These are phyloP conservation scores for Python bivittatus DNA, from an alignment of 2,113 vertebrate genomes.

Conservation along the genomic window DNA sequence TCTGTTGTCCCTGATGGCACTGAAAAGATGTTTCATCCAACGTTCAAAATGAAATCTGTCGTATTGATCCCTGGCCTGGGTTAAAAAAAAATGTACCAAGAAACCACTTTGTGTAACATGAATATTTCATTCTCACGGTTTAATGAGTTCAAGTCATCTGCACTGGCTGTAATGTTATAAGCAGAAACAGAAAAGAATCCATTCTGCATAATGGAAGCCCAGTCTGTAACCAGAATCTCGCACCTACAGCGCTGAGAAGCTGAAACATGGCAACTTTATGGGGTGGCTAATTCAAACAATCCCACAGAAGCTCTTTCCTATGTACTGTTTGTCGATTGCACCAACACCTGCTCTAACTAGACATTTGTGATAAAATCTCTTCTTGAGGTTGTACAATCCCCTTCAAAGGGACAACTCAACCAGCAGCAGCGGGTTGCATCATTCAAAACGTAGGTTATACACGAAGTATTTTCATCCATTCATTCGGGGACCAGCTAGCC, in stretches of 20 bases:
- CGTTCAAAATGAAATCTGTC: neutral
- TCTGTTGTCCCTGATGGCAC: neutral
- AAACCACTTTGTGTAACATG: neutral
- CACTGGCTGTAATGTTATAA: neutral
- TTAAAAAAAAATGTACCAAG: neutral
- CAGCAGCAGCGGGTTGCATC: neutral
- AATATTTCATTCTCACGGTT: neutral
- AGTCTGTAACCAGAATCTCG: neutral
- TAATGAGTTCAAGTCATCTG: neutral
- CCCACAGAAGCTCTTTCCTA: neutral
- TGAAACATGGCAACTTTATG: neutral
- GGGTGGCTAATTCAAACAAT: neutral
- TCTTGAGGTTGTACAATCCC: neutral
- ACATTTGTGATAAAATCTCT: neutral
- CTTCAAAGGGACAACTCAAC: neutral
- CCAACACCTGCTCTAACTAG: neutral
- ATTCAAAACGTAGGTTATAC: neutral
- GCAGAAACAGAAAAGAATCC: neutral
- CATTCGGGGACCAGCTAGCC: too few relatives aligned
- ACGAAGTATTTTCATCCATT: neutral
- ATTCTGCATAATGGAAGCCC: neutral
- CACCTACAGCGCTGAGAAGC: neutral
- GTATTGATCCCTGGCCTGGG: too few relatives aligned
- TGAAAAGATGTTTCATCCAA: neutral
- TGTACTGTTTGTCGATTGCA: neutral